Percentiles rank a stretch among this genome's conserved stretches.
These are phyloP conservation scores for Chaetodon trifascialis DNA, from an alignment of 2,113 vertebrate species.

Conservation along the genomic window DNA sequence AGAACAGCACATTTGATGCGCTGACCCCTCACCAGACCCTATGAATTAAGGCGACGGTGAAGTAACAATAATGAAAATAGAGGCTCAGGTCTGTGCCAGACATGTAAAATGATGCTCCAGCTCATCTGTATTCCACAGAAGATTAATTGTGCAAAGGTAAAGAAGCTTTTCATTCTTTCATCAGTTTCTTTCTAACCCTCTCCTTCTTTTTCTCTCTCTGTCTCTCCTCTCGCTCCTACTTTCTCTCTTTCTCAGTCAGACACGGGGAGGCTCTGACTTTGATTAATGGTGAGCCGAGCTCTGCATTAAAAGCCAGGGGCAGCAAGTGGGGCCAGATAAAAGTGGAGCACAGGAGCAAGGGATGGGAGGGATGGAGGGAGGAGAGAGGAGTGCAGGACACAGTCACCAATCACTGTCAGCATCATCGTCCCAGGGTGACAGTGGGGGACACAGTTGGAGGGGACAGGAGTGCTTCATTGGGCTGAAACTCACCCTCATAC, in stretches of 20 bases:
- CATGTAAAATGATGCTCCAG: constrained; percentile 29
- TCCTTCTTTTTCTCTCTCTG: constrained; percentile 27
- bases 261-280: constrained; percentile 79
- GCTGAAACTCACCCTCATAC: constrained; percentile 70
- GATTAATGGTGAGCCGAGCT: constrained; percentile 83
- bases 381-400: constrained; percentile 71
- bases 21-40: constrained; percentile 4
- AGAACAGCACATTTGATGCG: constrained; percentile 12
- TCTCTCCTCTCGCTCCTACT: constrained; percentile 26
- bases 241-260: constrained; percentile 67
- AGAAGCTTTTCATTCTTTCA: constrained; percentile 62
- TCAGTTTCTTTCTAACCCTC: constrained; percentile 31
- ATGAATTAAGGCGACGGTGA: constrained; percentile 13
- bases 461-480: constrained; percentile 75
- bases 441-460: constrained; percentile 62
- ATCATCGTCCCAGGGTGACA: constrained; percentile 76
- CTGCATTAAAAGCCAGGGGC: constrained; percentile 83
- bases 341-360: constrained; percentile 76
- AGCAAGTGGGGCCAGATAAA: constrained; percentile 78
- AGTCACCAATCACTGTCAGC: constrained; percentile 83
- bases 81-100: constrained; percentile 37
- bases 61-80: constrained; percentile 26
- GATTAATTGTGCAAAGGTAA: constrained; percentile 50
- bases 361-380: constrained; percentile 64
- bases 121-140: constrained; percentile 60